A percentile compares a stretch with the other conserved stretches of the same genome.
Conservation (phyloP, 92 coral and sea anemone genomes). For the Palythoa grandiflora region DNA sequence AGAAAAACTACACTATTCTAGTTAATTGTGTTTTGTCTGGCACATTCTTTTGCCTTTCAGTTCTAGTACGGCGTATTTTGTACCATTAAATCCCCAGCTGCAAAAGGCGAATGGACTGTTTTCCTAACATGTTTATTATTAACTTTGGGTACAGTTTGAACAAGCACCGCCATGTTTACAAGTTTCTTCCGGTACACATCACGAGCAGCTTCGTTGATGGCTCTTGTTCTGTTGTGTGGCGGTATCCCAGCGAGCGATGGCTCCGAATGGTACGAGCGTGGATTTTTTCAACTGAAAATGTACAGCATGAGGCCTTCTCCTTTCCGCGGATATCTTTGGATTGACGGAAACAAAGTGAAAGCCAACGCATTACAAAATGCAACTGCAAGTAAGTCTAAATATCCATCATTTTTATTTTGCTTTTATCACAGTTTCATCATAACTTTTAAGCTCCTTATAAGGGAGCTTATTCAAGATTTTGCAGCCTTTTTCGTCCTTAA, state of each 20-base stretch:
- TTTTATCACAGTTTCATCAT: not conserved
- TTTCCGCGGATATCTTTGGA: conserved; percentile 14
- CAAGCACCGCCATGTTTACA: not conserved
- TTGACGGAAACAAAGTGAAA: conserved; percentile 1
- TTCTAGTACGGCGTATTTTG: no score
- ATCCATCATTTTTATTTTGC: not conserved
- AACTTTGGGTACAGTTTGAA: no score
- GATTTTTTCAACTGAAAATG: conserved; percentile 4
- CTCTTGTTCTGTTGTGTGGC: not conserved
- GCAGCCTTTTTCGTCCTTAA: no score
- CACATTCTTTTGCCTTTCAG: no score
- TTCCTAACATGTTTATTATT: no score
- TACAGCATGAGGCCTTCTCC: not conserved
- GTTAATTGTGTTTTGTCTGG: no score
- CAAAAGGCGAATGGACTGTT: no score
- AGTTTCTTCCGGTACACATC: not conserved
- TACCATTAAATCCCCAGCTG: no score
- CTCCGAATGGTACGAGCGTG: not conserved
- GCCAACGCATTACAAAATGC: not conserved
- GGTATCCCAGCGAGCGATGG: not conserved
- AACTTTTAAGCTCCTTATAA: no score
- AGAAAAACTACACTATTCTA: no score
- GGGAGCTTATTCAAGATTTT: no score
- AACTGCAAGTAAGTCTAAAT: not conserved
- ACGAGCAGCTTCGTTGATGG: not conserved